Conservation (phyloP, 2,888 invertebrate genomes). For the Drosophila paramelanica region DNA sequence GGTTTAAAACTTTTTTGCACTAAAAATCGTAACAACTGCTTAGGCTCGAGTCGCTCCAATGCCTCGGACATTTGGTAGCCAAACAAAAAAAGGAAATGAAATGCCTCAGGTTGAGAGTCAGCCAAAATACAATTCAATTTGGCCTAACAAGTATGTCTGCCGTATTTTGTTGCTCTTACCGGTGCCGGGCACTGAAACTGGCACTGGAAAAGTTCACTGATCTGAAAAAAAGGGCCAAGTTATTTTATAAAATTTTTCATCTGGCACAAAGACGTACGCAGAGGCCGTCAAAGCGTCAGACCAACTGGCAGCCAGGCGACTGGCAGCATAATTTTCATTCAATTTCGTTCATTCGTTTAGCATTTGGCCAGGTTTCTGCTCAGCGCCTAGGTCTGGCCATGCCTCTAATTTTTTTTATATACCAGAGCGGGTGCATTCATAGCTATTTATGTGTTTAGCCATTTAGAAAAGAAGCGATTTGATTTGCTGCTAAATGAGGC, state of each 20-base stretch:
- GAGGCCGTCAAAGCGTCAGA: conserved; percentile 3
- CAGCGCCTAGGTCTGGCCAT: conserved; percentile 11
- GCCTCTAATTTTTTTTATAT: background rate
- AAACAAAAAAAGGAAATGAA: conserved; percentile 7
- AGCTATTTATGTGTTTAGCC: conserved; percentile 75
- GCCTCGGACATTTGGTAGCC: conserved; percentile 48
- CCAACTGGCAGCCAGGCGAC: conserved; percentile 31
- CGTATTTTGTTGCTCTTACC: conserved; percentile 37
- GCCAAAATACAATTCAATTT: conserved; percentile 80
- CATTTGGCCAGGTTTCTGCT: conserved; percentile 41
- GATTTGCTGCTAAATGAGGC: conserved; percentile 79
- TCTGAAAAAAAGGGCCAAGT: conserved; percentile 78
- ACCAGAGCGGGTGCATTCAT: conserved; percentile 44
- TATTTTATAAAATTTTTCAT: conserved; percentile 71
- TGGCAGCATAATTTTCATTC: conserved; percentile 78
- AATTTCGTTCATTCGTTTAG: conserved; percentile 75
- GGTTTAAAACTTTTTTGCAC: conserved; percentile 22
- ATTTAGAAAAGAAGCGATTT: conserved; percentile 77
- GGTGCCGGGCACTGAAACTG: conserved; percentile 11
- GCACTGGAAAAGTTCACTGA: conserved; percentile 67
- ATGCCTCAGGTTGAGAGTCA: conserved; percentile 41
- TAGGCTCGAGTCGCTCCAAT: conserved; percentile 22
- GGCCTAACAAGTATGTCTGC: conserved; percentile 48
- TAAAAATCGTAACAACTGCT: conserved; percentile 9
- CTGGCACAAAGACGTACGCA: conserved; percentile 35